A percentile compares a stretch with the other conserved stretches of the same genome.
These are phyloP conservation scores for Frankliniella fusca DNA, from an alignment of 2,888 invertebrate species.

Conservation along the genomic window DNA sequence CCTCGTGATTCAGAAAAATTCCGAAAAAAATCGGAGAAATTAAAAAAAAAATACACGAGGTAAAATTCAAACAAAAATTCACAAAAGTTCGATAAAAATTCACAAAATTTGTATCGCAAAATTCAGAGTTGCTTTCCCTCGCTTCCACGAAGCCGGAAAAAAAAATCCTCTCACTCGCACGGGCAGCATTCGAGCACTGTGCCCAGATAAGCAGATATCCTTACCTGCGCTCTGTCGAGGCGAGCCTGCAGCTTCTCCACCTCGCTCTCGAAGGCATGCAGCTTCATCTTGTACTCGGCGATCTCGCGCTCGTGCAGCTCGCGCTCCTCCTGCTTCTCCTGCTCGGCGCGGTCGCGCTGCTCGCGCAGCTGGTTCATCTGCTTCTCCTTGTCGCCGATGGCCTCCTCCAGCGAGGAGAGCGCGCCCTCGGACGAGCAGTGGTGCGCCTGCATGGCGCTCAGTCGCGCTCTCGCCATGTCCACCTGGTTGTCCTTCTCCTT, in stretches of 20 bases:
- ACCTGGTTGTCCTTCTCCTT: slow-evolving; percentile 98
- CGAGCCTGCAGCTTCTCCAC: slow-evolving; percentile 77
- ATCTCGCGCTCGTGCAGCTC: slow-evolving; percentile 82
- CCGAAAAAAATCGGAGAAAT: too few species aligned
- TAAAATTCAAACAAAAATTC: too few species aligned
- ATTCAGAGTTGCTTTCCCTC: too few species aligned
- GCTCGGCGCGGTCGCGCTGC: slow-evolving; percentile 90
- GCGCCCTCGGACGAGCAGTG: slow-evolving; percentile 92
- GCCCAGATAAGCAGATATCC: too few species aligned
- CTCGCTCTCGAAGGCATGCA: slow-evolving; percentile 85
- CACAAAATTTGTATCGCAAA: too few species aligned
- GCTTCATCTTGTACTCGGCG: slow-evolving; percentile 91
- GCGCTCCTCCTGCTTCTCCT: slow-evolving; percentile 92
- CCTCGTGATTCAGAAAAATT: too few species aligned
- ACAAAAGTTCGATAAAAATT: too few species aligned
- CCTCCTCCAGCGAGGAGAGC: slow-evolving; percentile 87
- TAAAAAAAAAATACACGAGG: too few species aligned
- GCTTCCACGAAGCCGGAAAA: too few species aligned
- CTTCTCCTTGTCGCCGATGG: slow-evolving; percentile 93
- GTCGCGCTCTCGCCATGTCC: slow-evolving; percentile 84
- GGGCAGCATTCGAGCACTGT: too few species aligned
- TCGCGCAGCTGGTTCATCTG: slow-evolving; percentile 92
- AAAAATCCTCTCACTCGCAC: too few species aligned
- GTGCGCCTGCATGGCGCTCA: slow-evolving; percentile 91
- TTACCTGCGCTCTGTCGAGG: slow-evolving; percentile 71